These are phyloP conservation scores for Micromesistius poutassou DNA, from an alignment of 2,797 vertebrate species.

Conservation along the genomic window DNA sequence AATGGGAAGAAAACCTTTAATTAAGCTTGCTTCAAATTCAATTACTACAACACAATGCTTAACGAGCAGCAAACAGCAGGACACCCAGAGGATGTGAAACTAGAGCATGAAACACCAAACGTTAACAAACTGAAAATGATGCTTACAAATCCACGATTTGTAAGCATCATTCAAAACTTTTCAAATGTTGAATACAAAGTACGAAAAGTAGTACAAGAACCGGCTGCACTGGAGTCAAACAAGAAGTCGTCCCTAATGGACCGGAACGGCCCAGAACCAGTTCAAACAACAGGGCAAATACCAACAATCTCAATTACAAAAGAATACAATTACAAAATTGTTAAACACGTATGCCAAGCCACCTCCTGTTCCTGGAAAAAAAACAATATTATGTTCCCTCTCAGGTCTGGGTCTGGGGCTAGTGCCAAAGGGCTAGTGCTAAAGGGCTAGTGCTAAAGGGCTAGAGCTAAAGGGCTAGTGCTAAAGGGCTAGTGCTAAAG, in stretches of 20 bases:
- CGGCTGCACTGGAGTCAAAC: neutral
- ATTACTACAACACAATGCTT: constrained; percentile 12
- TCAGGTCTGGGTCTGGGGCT: neutral
- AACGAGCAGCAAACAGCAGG: constrained; percentile 23
- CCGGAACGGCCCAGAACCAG: neutral
- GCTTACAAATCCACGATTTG: neutral
- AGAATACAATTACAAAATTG: neutral
- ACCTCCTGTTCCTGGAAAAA: neutral
- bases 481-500: neutral
- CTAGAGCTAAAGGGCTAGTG: neutral
- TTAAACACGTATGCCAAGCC: neutral
- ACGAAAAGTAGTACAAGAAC: neutral
- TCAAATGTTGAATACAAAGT: neutral
- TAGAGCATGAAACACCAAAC: neutral
- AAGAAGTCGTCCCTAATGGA: neutral
- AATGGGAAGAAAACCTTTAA: constrained; percentile 26
- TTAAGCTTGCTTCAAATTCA: constrained; percentile 13
- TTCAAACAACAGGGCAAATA: neutral
- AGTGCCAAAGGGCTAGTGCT: neutral
- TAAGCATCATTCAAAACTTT: neutral
- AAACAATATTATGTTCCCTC: neutral
- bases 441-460: neutral
- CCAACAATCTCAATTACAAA: neutral
- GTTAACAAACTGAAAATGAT: neutral
- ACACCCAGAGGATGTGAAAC: constrained; percentile 2